phyloP scores from a whole-genome alignment of 2,888 invertebrate genomes.

The Abscondita cerata region DNA sequence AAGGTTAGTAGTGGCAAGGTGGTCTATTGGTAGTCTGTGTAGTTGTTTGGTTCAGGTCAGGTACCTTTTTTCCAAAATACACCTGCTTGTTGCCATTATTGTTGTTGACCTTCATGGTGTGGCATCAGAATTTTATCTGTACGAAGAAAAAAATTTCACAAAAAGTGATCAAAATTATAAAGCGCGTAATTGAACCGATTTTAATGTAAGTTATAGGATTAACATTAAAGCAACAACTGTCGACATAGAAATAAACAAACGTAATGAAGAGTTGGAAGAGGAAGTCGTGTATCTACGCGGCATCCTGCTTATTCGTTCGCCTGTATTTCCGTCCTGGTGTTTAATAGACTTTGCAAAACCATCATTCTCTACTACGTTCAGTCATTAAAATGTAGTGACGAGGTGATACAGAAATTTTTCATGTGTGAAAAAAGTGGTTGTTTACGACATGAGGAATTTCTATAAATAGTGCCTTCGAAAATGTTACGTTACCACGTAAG shows the following conservation, averaged over 20 bases:
- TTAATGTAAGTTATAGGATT: background rate
- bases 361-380: background rate
- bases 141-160: background rate
- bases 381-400: conserved; percentile 6
- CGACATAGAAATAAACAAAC: conserved; percentile 23
- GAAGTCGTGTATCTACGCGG: conserved; percentile 30
- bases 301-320: conserved; percentile 28
- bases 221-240: conserved; percentile 5
- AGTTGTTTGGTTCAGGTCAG: background rate
- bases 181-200: conserved; percentile 1
- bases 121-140: background rate
- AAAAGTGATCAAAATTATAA: background rate
- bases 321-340: conserved; percentile 28
- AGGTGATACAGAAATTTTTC: background rate
- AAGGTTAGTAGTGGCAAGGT: conserved; percentile 12
- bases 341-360: conserved; percentile 13
- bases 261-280: conserved; percentile 28
- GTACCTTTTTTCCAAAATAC: conserved; percentile 4
- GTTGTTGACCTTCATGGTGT: conserved; percentile 5
- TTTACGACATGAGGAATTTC: background rate
- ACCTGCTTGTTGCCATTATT: conserved; percentile 8
- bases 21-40: conserved; percentile 6
- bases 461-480: background rate
- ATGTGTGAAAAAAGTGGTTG: conserved; percentile 6
- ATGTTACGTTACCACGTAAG: conserved; percentile 2